Conservation (phyloP, 2,888 invertebrate species). For the Tachystola acroxantha region DNA sequence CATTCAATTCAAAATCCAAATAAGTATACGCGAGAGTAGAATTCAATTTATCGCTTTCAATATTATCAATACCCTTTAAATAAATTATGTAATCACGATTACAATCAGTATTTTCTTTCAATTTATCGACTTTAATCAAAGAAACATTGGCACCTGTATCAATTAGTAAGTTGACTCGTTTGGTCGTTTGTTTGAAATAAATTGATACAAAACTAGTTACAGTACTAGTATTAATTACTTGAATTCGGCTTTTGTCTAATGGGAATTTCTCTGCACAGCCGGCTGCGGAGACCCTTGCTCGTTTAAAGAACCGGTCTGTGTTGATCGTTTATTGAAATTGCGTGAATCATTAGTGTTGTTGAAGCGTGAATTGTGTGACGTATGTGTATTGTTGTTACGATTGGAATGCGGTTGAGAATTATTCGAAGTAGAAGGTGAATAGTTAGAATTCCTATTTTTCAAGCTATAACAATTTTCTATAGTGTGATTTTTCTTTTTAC, state of each 20-base stretch:
- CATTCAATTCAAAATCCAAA: neutral
- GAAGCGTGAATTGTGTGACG: neutral
- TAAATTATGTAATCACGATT: neutral
- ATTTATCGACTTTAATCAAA: neutral
- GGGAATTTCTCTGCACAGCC: neutral
- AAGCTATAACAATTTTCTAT: neutral
- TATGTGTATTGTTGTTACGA: neutral
- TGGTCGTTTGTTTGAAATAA: neutral
- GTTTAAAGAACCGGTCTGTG: neutral
- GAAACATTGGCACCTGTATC: neutral
- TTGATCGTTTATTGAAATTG: no score
- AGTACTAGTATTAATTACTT: neutral
- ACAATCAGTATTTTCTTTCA: slow-evolving; percentile 1
- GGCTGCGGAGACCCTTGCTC: neutral
- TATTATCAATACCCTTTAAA: slow-evolving; percentile 1
- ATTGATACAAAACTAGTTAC: neutral
- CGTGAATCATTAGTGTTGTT: no score
- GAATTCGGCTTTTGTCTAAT: neutral
- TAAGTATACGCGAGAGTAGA: neutral
- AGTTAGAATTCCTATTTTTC: neutral
- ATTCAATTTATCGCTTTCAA: neutral
- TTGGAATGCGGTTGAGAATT: neutral
- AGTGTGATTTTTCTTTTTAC: neutral
- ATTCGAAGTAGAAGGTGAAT: neutral
- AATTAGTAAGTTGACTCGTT: neutral